A percentile compares a stretch with the other conserved stretches of the same genome.
These are phyloP conservation scores for Chymomyza fuscimana DNA, from an alignment of 2,888 invertebrate species.

Conservation along the genomic window DNA sequence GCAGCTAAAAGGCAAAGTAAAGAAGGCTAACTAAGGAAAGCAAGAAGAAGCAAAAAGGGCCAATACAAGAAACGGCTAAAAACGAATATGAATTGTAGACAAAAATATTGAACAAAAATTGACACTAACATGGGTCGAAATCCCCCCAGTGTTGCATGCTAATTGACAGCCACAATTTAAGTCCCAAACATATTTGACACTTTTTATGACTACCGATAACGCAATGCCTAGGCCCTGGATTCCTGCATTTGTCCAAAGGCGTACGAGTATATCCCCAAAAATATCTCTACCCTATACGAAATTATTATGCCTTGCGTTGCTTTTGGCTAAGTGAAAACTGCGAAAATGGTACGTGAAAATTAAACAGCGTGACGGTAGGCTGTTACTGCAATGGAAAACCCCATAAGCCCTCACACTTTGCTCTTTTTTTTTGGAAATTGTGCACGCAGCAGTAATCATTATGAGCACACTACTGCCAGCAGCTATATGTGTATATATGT, in stretches of 20 bases:
- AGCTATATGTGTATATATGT: neutral
- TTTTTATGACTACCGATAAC: conserved; percentile 2
- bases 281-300: neutral
- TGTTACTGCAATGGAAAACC: neutral
- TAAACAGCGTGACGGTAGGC: conserved; percentile 30
- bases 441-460: conserved; percentile 51
- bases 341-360: conserved; percentile 50
- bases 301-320: neutral
- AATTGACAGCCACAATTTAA: conserved; percentile 5
- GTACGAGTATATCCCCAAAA: neutral
- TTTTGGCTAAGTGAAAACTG: conserved; percentile 49
- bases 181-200: neutral
- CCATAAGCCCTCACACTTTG: neutral
- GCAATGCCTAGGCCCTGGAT: neutral
- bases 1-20: neutral
- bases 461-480: conserved; percentile 28
- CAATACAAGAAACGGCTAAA: neutral
- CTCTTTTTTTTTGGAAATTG: conserved; percentile 17
- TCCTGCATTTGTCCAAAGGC: neutral
- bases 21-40: neutral
- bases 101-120: conserved; percentile 3
- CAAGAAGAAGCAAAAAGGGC: neutral
- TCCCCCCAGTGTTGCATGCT: neutral
- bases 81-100: neutral
- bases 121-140: conserved; percentile 4